Percentiles rank a stretch among this genome's conserved stretches.
Evolutionary conservation across 2,797 vertebrate species (phyloP).

Genomic region (Chlorospingus flavigularis): DNA sequence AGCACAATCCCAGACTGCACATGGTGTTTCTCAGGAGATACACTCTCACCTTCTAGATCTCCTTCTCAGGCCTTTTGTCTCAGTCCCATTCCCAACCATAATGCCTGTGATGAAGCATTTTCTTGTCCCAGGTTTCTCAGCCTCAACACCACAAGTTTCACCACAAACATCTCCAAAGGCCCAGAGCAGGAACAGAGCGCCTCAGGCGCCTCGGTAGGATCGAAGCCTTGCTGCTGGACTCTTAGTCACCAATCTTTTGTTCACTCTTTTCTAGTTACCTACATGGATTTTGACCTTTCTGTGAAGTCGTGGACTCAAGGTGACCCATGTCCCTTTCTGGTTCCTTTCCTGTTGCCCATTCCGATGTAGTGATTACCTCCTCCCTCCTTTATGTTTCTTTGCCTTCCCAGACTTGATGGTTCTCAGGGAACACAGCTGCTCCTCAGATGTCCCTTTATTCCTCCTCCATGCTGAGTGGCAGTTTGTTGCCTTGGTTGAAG

Average conservation of each 20-base stretch:
- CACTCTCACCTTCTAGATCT: background rate
- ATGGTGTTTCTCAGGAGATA: background rate
- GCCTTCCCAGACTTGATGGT: background rate
- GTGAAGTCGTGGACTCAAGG: background rate
- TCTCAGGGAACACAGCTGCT: constrained; percentile 24
- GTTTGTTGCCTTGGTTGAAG: background rate
- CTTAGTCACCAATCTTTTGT: background rate
- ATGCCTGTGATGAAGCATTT: background rate
- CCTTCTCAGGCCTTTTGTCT: background rate
- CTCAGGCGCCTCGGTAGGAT: rapidly evolving
- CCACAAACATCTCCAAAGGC: background rate
- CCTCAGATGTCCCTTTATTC: constrained; percentile 32
- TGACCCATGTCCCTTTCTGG: background rate
- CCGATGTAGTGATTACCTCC: background rate
- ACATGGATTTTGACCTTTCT: background rate
- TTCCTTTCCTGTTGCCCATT: background rate
- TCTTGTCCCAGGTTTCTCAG: background rate
- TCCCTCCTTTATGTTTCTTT: background rate
- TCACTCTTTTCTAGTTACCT: background rate
- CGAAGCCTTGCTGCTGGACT: background rate
- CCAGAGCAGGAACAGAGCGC: background rate
- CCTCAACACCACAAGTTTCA: background rate
- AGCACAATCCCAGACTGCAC: background rate
- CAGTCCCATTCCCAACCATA: background rate
- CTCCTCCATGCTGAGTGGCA: constrained; percentile 1